Evolutionary conservation across 1,140 invertebrate genomes (phyloP).

Genomic region (Cepaea nemoralis): DNA sequence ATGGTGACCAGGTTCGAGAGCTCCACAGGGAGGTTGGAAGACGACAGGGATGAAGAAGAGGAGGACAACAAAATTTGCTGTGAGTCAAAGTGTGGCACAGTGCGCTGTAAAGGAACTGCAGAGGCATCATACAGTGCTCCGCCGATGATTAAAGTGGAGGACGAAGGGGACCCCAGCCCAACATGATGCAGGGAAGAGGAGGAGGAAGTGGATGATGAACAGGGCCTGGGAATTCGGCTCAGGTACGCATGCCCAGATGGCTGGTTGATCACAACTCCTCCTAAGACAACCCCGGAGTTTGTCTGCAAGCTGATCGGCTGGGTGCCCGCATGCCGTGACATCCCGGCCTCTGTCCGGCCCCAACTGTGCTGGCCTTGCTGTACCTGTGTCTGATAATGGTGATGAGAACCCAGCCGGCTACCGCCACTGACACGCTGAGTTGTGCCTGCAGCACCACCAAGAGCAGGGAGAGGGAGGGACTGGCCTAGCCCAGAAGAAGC

Average conservation of each 20-base stretch:
- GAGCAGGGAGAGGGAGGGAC: conserved; percentile 29
- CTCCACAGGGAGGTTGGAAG: conserved; percentile 39
- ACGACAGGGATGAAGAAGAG: conserved; percentile 33
- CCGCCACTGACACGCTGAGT: conserved; percentile 35
- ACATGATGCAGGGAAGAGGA: conserved; percentile 33
- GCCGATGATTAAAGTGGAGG: conserved; percentile 7
- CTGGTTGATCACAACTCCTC: conserved; percentile 22
- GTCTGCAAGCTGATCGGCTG: background rate
- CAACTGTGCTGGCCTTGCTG: conserved; percentile 11
- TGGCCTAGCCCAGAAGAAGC: background rate
- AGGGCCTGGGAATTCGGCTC: background rate
- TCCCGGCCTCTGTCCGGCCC: background rate
- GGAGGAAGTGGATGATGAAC: conserved; percentile 33
- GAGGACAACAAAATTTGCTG: conserved; percentile 34
- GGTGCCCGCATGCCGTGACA: background rate
- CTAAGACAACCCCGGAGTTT: conserved; percentile 16
- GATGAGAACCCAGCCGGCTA: conserved; percentile 49
- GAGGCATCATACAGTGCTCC: conserved; percentile 9
- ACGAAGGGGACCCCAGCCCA: background rate
- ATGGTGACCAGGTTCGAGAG: background rate
- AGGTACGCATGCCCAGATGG: conserved; percentile 18
- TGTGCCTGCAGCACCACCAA: background rate
- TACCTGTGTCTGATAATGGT: conserved; percentile 58
- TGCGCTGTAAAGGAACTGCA: background rate
- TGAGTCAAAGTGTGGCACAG: conserved; percentile 6